phyloP scores from a whole-genome alignment of 2,113 vertebrate genomes.

The Semnornis frantzii region DNA sequence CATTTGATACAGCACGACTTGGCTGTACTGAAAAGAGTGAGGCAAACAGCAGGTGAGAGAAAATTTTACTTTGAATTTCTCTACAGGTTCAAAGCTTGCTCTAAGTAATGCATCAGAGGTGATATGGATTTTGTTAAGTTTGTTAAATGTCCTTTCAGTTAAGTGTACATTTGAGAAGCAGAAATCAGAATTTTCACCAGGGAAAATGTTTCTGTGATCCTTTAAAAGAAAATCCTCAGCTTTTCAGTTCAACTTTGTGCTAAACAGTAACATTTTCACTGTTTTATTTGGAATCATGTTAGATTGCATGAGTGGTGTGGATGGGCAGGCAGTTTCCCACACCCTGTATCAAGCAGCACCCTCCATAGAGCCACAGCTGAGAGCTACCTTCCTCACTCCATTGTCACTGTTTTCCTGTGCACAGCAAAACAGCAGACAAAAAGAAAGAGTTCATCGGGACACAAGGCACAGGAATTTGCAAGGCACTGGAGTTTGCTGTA shows the following conservation, averaged over 20 bases:
- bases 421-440: neutral
- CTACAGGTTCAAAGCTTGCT: neutral
- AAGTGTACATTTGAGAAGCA: neutral
- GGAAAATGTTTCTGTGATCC: neutral
- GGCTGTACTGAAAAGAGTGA: neutral
- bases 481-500: neutral
- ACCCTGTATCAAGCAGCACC: accelerated
- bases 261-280: neutral
- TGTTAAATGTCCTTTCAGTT: neutral
- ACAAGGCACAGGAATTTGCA: neutral
- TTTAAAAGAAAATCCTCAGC: neutral
- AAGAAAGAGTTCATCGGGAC: neutral
- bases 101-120: neutral
- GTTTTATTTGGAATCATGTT: neutral
- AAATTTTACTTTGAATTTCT: neutral
- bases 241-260: neutral
- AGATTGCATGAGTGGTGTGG: neutral
- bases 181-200: neutral
- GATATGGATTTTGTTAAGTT: neutral
- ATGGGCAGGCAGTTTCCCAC: neutral
- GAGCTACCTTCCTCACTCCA: neutral
- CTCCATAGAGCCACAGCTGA: neutral
- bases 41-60: neutral
- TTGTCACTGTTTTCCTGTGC: neutral
- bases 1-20: neutral